Percentiles rank a stretch among this genome's conserved stretches.
Conservation (phyloP, 2,888 invertebrate genomes). For the Reticulitermes lucifugus region DNA sequence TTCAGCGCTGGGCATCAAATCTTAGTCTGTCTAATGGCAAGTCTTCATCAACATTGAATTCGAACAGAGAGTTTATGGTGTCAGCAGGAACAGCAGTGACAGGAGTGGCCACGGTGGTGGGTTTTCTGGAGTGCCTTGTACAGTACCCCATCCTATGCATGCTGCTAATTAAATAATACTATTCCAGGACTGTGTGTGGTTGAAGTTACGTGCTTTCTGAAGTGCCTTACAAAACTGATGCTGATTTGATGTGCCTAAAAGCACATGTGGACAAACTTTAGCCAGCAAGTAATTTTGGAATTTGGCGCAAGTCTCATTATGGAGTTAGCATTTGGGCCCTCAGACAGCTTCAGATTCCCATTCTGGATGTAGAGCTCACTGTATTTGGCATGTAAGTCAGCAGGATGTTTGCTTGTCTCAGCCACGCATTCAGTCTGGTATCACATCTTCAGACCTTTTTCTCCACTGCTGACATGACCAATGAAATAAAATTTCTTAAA, state of each 20-base stretch:
- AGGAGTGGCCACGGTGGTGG: constrained; percentile 23
- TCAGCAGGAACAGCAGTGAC: background rate
- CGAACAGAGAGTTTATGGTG: constrained; percentile 11
- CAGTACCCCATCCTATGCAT: background rate
- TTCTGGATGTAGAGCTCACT: too few relatives aligned
- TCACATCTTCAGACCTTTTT: too few relatives aligned
- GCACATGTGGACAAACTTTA: background rate
- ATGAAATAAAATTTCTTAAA: too few relatives aligned
- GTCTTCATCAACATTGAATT: background rate
- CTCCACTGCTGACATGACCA: too few relatives aligned
- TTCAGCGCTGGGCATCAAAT: constrained; percentile 54
- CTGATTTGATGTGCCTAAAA: background rate
- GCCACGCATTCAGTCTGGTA: too few relatives aligned
- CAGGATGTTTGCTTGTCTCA: too few relatives aligned
- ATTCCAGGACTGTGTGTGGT: background rate
- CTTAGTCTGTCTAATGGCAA: constrained; percentile 41
- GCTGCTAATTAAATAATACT: constrained; percentile 6
- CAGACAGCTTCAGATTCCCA: too few relatives aligned
- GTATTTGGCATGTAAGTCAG: too few relatives aligned
- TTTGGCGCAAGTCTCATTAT: too few relatives aligned
- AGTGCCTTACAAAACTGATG: background rate
- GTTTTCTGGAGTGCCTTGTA: constrained; percentile 17
- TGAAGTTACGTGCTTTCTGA: background rate
- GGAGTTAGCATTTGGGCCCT: too few relatives aligned
- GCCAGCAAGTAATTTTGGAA: background rate